phyloP scores from a whole-genome alignment of 2,113 vertebrate species.

The Leptodactylus fuscus region DNA sequence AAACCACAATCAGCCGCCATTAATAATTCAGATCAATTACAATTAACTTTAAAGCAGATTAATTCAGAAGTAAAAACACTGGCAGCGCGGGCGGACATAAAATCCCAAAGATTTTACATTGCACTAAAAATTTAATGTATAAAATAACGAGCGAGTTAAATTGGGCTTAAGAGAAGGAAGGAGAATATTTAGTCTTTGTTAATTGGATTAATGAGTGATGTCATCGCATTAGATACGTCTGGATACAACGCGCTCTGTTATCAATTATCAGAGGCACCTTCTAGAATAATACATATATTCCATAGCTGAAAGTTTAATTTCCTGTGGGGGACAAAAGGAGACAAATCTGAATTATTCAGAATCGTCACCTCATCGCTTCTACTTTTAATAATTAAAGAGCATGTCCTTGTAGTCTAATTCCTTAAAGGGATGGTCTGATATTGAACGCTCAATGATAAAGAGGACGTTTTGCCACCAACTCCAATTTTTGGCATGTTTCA shows the following conservation, averaged over 20 bases:
- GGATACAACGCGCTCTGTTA: not conserved
- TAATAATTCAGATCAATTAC: slow-evolving; percentile 61
- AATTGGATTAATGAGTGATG: slow-evolving; percentile 29
- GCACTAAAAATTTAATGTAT: slow-evolving; percentile 59
- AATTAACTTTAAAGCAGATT: slow-evolving; percentile 58
- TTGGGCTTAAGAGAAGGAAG: slow-evolving; percentile 11
- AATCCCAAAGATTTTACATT: slow-evolving; percentile 33
- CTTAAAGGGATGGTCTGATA: not conserved
- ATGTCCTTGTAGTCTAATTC: not conserved
- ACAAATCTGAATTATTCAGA: not conserved
- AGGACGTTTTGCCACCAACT: too few species aligned
- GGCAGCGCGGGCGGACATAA: slow-evolving; percentile 63
- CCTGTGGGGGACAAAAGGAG: not conserved
- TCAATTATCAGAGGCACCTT: not conserved
- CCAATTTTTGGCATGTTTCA: too few species aligned
- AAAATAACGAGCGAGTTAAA: slow-evolving; percentile 64
- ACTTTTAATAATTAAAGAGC: not conserved
- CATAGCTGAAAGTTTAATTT: not conserved
- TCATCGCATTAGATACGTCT: not conserved
- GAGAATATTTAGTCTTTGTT: slow-evolving; percentile 19
- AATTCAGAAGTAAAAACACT: slow-evolving; percentile 61
- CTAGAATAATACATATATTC: not conserved
- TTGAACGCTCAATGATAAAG: too few species aligned
- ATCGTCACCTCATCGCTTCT: not conserved
- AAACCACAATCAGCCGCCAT: slow-evolving; percentile 53